phyloP scores from a whole-genome alignment of 2,797 vertebrate species.

The Rhadinocentrus ornatus region DNA sequence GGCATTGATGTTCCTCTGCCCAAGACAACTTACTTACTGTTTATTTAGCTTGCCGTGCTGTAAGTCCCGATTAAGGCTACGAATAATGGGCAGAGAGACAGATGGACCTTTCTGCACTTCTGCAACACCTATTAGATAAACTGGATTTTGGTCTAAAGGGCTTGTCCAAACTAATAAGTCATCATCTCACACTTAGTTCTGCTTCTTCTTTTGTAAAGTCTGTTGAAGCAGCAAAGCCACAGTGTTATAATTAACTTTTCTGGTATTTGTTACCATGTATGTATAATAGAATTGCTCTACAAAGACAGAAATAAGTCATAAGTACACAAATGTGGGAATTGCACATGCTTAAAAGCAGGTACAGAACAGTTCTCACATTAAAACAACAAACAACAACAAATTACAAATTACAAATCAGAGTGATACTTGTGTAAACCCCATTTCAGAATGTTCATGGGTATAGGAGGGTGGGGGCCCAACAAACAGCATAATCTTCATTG shows the following conservation, averaged over 20 bases:
- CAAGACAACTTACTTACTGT: constrained; percentile 91
- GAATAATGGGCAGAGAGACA: constrained; percentile 83
- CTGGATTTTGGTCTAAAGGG: constrained; percentile 71
- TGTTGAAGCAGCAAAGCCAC: constrained; percentile 19
- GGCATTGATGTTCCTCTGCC: constrained; percentile 87
- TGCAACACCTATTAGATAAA: constrained; percentile 70
- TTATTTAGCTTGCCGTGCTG: constrained; percentile 87
- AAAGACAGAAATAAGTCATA: constrained; percentile 9
- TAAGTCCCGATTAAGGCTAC: constrained; percentile 86
- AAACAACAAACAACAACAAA: constrained; percentile 42
- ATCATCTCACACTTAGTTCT: constrained; percentile 71
- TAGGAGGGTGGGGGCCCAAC: constrained; percentile 16
- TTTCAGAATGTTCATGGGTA: constrained; percentile 23
- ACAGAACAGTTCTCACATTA: background rate
- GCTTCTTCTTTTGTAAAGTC: constrained; percentile 45
- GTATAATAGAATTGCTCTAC: constrained; percentile 27
- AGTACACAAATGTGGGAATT: constrained; percentile 26
- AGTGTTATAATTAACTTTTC: constrained; percentile 20
- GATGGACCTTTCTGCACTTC: constrained; percentile 78
- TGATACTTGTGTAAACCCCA: background rate
- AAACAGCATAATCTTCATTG: constrained; percentile 54
- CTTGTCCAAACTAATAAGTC: constrained; percentile 77
- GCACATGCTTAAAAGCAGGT: background rate
- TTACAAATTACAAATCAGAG: constrained; percentile 48
- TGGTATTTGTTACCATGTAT: constrained; percentile 12